Percentiles rank a stretch among this genome's conserved stretches.
Conservation (phyloP, 2,797 vertebrate genomes). For the Acanthopagrus latus region DNA sequence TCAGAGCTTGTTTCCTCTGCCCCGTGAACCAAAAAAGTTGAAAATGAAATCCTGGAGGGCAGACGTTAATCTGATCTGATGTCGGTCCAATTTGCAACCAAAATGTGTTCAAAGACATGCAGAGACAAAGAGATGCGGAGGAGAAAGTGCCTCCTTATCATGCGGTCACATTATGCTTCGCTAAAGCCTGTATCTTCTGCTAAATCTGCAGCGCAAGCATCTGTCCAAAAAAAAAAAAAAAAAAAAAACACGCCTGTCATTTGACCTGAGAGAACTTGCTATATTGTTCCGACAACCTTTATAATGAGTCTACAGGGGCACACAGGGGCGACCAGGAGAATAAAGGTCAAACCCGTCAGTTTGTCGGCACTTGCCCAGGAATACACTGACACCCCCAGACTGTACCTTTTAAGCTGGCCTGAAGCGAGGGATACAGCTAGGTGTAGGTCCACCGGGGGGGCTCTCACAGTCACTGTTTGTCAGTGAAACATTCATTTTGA, state of each 20-base stretch:
- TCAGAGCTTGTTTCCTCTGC: neutral
- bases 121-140: neutral
- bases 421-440: neutral
- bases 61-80: neutral
- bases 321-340: neutral
- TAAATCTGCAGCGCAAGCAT: conserved; percentile 1
- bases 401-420: neutral
- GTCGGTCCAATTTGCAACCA: neutral
- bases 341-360: conserved; percentile 3
- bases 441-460: neutral
- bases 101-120: neutral
- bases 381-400: neutral
- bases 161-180: neutral
- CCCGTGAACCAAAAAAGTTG: neutral
- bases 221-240: neutral
- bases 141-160: too few relatives aligned
- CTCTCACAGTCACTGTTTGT: neutral
- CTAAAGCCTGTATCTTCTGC: neutral
- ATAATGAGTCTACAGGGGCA: neutral
- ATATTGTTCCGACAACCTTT: neutral
- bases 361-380: neutral
- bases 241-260: neutral
- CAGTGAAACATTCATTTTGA: too few relatives aligned
- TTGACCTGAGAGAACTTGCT: neutral
- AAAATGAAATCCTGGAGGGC: neutral